Evolutionary conservation across 1,140 invertebrate genomes (phyloP).

Genomic region (Solen grandis): DNA sequence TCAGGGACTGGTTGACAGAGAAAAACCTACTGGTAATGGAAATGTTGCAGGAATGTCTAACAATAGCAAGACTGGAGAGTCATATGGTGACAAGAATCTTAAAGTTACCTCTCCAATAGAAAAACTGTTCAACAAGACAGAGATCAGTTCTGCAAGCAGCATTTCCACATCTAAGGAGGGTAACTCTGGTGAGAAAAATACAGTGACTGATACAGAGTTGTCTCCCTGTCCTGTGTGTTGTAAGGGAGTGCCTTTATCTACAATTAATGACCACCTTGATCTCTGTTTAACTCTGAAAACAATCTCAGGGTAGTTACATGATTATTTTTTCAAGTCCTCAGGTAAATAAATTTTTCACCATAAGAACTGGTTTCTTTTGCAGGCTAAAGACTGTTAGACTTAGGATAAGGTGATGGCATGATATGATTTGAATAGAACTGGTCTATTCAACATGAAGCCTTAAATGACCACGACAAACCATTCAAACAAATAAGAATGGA

Average conservation of each 20-base stretch:
- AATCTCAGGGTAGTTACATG: background rate
- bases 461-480: too few relatives aligned
- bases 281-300: slow-evolving; percentile 52
- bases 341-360: too few relatives aligned
- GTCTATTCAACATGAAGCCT: too few relatives aligned
- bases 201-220: background rate
- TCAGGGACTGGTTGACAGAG: background rate
- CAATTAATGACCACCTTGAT: slow-evolving; percentile 68
- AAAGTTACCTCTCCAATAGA: slow-evolving; percentile 14
- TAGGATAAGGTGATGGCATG: too few relatives aligned
- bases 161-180: background rate
- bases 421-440: too few relatives aligned
- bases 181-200: slow-evolving; percentile 17
- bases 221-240: slow-evolving; percentile 63
- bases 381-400: too few relatives aligned
- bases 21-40: background rate
- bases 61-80: background rate
- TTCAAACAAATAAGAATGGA: too few relatives aligned
- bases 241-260: slow-evolving; percentile 23
- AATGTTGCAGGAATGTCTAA: background rate
- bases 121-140: slow-evolving; percentile 37
- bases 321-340: too few relatives aligned
- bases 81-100: background rate
- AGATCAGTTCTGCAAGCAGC: background rate
- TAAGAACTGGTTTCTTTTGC: too few relatives aligned